Conservation (phyloP, 2,113 vertebrate genomes). For the Oncorhynchus gorbuscha region DNA sequence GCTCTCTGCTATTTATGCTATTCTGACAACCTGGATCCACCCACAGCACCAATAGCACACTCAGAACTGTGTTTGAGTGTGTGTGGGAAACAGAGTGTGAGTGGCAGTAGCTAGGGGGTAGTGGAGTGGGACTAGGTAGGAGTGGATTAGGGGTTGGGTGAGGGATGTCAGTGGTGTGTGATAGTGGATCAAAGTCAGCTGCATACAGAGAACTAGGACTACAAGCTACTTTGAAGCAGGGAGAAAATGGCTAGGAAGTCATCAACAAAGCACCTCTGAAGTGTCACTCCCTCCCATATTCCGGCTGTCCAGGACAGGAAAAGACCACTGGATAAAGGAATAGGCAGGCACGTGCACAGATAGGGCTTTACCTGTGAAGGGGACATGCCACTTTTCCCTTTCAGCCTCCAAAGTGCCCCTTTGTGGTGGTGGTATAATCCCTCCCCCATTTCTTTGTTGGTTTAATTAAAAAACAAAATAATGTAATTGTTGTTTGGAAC, state of each 20-base stretch:
- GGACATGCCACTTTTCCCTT: no score
- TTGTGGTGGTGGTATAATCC: no score
- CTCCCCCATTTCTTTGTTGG: no score
- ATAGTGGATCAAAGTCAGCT: background rate
- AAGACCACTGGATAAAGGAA: background rate
- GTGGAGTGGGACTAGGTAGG: no score
- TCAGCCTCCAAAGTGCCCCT: no score
- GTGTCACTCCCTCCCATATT: background rate
- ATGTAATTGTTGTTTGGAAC: no score
- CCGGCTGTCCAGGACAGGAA: background rate
- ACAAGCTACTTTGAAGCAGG: background rate
- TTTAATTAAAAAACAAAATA: no score
- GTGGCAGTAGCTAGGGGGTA: no score
- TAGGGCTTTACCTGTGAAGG: no score
- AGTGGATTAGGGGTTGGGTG: no score
- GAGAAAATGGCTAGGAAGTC: background rate
- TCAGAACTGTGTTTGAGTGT: background rate
- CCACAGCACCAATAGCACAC: conserved; percentile 21
- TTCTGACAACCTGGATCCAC: conserved; percentile 23
- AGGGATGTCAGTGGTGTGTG: no score
- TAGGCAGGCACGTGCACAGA: background rate
- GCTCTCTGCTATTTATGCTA: conserved; percentile 21
- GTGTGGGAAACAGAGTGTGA: no score
- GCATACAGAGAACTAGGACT: background rate
- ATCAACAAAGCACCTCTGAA: background rate